Conservation (phyloP, 2,113 vertebrate genomes). For the Gallinago jamesoni region DNA sequence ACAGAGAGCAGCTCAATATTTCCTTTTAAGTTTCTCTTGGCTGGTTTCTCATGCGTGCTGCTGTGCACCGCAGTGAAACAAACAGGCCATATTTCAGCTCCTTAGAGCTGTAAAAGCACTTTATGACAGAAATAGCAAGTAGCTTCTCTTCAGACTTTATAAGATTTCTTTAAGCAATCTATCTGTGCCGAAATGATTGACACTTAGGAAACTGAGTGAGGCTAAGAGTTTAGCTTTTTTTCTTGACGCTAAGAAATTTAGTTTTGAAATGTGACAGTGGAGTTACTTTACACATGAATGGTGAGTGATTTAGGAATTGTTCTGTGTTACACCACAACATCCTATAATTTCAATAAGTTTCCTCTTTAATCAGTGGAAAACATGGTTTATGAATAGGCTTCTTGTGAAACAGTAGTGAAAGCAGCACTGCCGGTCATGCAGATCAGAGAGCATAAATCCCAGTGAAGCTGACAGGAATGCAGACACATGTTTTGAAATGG, state of each 20-base stretch:
- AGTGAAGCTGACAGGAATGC: neutral
- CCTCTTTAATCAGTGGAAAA: neutral
- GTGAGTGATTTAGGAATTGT: neutral
- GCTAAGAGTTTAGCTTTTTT: neutral
- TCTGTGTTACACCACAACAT: neutral
- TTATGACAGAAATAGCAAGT: constrained; percentile 22
- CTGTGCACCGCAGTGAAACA: constrained; percentile 2
- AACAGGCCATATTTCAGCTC: constrained; percentile 45
- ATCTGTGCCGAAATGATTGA: neutral
- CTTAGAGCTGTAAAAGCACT: neutral
- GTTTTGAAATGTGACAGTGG: neutral
- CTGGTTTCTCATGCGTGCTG: constrained; percentile 4
- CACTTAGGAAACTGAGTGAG: neutral
- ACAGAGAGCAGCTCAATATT: constrained; percentile 21
- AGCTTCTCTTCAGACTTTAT: neutral
- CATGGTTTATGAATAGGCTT: neutral
- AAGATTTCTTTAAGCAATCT: neutral
- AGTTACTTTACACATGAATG: neutral
- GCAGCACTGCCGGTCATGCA: neutral
- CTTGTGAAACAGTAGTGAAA: neutral
- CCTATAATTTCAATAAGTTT: neutral
- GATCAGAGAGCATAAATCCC: neutral
- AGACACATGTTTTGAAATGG: neutral
- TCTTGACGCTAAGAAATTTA: neutral
- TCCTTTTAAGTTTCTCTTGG: constrained; percentile 51